phyloP scores from a whole-genome alignment of 1,140 invertebrate genomes.

The Forficula auricularia region DNA sequence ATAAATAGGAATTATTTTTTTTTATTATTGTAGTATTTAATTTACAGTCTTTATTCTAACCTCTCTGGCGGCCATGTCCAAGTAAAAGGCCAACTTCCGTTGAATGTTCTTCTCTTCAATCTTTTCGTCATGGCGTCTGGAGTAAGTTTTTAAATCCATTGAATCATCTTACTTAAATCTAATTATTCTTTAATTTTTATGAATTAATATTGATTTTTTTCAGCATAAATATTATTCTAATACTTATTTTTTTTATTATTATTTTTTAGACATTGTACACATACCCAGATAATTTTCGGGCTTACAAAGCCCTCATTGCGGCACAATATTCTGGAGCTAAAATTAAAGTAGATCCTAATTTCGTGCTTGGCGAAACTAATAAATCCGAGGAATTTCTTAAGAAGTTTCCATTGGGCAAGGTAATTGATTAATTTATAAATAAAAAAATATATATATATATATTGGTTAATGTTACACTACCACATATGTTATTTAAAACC shows the following conservation, averaged over 20 bases:
- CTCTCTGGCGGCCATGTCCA: no score
- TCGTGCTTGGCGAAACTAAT: conserved; percentile 88
- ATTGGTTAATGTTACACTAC: background rate
- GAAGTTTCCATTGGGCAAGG: conserved; percentile 92
- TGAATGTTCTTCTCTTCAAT: no score
- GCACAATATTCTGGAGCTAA: conserved; percentile 82
- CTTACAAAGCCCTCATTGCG: conserved; percentile 83
- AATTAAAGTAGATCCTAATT: conserved; percentile 66
- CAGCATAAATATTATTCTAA: conserved; percentile 3
- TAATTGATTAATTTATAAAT: conserved; percentile 25
- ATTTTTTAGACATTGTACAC: conserved; percentile 84
- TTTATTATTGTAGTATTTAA: no score
- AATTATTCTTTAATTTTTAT: background rate
- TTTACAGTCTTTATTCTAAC: no score
- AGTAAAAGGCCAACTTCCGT: no score
- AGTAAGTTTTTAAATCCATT: conserved; percentile 27
- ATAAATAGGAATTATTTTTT: no score
- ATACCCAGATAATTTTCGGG: conserved; percentile 88
- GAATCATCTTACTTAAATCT: background rate
- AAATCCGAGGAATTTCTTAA: conserved; percentile 67
- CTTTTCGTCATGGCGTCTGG: conserved; percentile 35
- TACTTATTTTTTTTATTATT: conserved; percentile 15
- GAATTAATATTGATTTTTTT: background rate
- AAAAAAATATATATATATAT: conserved; percentile 4
- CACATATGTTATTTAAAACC: no score